Base-by-base conservation (phyloP, 2,888 invertebrate species). In the Xylophagus ater region DNA sequence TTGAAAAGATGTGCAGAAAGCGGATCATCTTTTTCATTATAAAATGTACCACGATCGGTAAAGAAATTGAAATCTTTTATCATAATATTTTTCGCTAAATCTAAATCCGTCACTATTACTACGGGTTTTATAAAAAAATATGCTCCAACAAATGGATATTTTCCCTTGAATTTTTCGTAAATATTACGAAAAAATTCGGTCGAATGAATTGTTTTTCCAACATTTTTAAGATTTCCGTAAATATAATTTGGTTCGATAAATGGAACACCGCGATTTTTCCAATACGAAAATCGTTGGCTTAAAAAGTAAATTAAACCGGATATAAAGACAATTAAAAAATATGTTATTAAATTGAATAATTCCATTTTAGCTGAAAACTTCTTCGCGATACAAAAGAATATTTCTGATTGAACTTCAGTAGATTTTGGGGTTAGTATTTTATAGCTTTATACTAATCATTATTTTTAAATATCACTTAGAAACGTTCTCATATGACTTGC, bases 21-120 rank as follows among this genome's bases (percentile, higher is more conserved):
- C n/a, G n/a, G n/a, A n/a, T n/a, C n/a, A n/a, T n/a, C n/a, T n/a
- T n/a, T n/a, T n/a, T n/a, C n/a, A n/a, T n/a, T n/a, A n/a, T n/a
- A n/a, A n/a, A n/a, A n/a, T n/a, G n/a, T n/a, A n/a, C n/a, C n/a
- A n/a, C n/a, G n/a, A n/a, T n/a, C n/a, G n/a, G n/a, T n/a, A n/a
- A n/a, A n/a, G n/a, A n/a, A n/a, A n/a, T n/a, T 1, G 15, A 60
- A 60, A 13, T 60, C 61, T 19, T 53, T 60, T 3, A 59, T 53
- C 4, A 62, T 34, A n/a, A 60, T 51, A 1, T 46, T 38, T 30
- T 60, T 61, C 0, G 51, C 43, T 19, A 48, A 44, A 20, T 42
- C 52, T 6, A 45, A 43, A 13, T 47, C 52, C 34, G 54, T 29
- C 2, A 56, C 33, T 1, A 62, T 47, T 3, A 34, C 34, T 4